phyloP scores from a whole-genome alignment of 2,113 vertebrate genomes.

The Petroica traversi region DNA sequence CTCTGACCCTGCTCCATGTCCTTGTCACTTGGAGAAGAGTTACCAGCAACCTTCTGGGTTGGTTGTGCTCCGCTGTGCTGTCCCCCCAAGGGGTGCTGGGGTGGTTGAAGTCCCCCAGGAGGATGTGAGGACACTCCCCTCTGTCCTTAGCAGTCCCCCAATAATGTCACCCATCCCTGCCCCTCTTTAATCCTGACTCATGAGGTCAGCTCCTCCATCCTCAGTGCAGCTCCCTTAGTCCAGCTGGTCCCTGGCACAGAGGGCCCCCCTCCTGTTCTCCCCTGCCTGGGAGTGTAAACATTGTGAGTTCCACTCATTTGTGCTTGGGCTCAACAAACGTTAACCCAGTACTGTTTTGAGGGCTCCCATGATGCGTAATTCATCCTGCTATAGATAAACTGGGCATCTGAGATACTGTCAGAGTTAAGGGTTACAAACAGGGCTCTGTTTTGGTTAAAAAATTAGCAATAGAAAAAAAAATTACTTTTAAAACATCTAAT shows the following conservation, averaged over 20 bases:
- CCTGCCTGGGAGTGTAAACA: neutral
- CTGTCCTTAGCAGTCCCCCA: neutral
- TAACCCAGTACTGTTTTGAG: neutral
- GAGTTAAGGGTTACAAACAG: neutral
- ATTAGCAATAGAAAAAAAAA: neutral
- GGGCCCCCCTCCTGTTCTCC: neutral
- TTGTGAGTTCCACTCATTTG: neutral
- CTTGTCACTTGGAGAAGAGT: neutral
- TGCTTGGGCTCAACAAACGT: neutral
- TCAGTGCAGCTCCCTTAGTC: accelerated
- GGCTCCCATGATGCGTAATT: neutral
- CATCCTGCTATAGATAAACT: neutral
- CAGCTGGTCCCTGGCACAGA: neutral
- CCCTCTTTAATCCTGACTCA: neutral
- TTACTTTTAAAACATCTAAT: neutral
- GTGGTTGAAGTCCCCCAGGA: accelerated
- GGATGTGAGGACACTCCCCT: neutral
- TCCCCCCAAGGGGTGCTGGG: accelerated
- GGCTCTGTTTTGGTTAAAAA: neutral
- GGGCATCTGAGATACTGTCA: neutral
- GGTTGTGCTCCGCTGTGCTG: accelerated
- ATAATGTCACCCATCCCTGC: neutral
- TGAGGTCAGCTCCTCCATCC: neutral
- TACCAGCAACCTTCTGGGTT: neutral
- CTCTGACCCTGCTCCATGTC: neutral